These are phyloP conservation scores for Craseonycteris thonglongyai DNA, from an alignment of 2,113 vertebrate species.

Conservation along the genomic window DNA sequence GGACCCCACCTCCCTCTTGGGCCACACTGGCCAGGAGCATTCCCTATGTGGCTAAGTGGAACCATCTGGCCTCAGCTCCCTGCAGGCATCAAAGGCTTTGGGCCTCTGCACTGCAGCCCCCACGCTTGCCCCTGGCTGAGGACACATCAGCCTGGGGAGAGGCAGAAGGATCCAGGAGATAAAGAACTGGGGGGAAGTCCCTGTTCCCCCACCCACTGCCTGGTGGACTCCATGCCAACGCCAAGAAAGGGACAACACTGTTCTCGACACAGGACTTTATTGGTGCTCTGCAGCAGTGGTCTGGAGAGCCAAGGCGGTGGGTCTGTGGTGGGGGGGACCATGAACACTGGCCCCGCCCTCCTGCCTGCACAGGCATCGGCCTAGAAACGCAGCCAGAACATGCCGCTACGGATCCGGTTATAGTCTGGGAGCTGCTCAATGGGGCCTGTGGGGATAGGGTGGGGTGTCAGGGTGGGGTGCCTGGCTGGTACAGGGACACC, in stretches of 20 bases:
- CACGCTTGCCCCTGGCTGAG: constrained; percentile 7
- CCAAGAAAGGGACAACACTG: neutral
- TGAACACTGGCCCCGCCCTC: neutral
- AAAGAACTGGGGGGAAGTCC: neutral
- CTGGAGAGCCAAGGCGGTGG: neutral
- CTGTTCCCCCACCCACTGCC: neutral
- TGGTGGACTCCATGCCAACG: neutral
- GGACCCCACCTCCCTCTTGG: neutral
- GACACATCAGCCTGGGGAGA: constrained; percentile 29
- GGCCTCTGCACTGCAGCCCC: neutral
- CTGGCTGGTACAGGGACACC: constrained; percentile 57
- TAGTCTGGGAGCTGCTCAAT: constrained; percentile 94
- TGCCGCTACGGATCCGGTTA: constrained; percentile 93
- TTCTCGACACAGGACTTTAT: constrained; percentile 55
- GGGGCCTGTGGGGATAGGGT: constrained; percentile 84
- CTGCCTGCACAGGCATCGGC: neutral
- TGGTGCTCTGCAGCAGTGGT: neutral
- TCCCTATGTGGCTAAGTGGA: constrained; percentile 30
- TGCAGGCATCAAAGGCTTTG: constrained; percentile 54
- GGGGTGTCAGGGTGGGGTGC: constrained; percentile 37
- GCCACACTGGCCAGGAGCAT: neutral
- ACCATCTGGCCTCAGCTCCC: constrained; percentile 57
- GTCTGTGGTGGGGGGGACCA: neutral
- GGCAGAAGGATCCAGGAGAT: neutral
- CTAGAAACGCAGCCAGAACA: constrained; percentile 96